phyloP scores from a whole-genome alignment of 2,797 vertebrate genomes.

The Orientallactaga sibirica region DNA sequence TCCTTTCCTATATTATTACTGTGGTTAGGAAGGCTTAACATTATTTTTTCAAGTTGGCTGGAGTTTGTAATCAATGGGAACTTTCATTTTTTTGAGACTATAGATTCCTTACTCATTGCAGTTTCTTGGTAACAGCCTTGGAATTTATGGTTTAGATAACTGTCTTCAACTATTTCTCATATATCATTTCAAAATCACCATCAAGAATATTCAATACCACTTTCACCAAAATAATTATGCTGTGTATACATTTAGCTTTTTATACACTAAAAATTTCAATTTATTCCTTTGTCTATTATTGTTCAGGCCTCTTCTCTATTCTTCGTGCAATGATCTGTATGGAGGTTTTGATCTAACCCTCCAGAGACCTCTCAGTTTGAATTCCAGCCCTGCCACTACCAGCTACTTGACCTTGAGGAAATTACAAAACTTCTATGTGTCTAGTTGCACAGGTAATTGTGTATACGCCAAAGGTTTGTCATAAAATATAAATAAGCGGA shows the following conservation, averaged over 20 bases:
- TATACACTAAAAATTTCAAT: not conserved
- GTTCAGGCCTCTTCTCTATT: not conserved
- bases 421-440: conserved; percentile 17
- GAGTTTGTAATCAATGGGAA: not conserved
- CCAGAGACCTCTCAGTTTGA: not conserved
- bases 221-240: not conserved
- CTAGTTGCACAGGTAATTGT: not conserved
- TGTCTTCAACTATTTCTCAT: not conserved
- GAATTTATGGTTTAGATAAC: conserved; percentile 52
- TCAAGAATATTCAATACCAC: not conserved
- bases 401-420: conserved; percentile 29
- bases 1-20: not conserved
- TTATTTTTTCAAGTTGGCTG: conserved; percentile 8
- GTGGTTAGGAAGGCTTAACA: not conserved
- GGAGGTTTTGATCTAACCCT: not conserved
- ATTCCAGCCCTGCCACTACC: not conserved
- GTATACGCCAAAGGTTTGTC: not conserved
- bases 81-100: conserved; percentile 41
- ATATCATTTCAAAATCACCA: not conserved
- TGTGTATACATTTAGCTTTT: not conserved
- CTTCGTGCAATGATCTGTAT: not conserved
- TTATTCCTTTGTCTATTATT: not conserved
- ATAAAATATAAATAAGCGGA: conserved; percentile 53
- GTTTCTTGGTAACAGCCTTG: not conserved
- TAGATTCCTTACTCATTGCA: not conserved